Evolutionary conservation across 2,888 invertebrate genomes (phyloP).

Genomic region (Parascotia fuliginaria): DNA sequence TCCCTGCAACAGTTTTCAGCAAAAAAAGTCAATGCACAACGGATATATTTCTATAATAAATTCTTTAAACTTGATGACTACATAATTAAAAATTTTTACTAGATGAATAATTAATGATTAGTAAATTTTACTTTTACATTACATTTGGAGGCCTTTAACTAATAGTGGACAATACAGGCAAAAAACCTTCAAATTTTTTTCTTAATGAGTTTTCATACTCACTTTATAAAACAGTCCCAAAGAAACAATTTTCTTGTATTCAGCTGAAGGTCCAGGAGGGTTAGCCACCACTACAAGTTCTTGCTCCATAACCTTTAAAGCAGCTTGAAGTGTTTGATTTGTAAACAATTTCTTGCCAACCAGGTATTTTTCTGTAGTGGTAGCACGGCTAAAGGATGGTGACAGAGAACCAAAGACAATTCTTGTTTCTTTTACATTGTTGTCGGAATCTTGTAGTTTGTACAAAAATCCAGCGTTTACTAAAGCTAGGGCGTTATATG

Average conservation of each 20-base stretch:
- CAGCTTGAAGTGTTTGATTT: slow-evolving; percentile 68
- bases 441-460: slow-evolving; percentile 39
- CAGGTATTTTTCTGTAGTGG: slow-evolving; percentile 79
- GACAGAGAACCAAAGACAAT: slow-evolving; percentile 87
- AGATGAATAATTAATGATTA: too few relatives aligned
- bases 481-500: slow-evolving; percentile 90
- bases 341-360: slow-evolving; percentile 69
- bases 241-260: slow-evolving; percentile 85
- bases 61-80: too few relatives aligned
- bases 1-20: not conserved
- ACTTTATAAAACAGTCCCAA: slow-evolving; percentile 88
- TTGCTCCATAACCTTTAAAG: slow-evolving; percentile 49
- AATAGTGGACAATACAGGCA: too few relatives aligned
- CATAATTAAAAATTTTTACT: too few relatives aligned
- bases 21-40: too few relatives aligned
- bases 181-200: too few relatives aligned
- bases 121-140: too few relatives aligned
- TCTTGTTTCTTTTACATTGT: slow-evolving; percentile 61
- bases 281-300: slow-evolving; percentile 57
- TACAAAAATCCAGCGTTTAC: slow-evolving; percentile 90
- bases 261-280: slow-evolving; percentile 83
- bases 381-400: slow-evolving; percentile 72
- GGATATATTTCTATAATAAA: too few relatives aligned
- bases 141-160: too few relatives aligned
- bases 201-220: too few relatives aligned